Conservation (phyloP, 2,797 vertebrate species). For the Gorsachius magnificus region DNA sequence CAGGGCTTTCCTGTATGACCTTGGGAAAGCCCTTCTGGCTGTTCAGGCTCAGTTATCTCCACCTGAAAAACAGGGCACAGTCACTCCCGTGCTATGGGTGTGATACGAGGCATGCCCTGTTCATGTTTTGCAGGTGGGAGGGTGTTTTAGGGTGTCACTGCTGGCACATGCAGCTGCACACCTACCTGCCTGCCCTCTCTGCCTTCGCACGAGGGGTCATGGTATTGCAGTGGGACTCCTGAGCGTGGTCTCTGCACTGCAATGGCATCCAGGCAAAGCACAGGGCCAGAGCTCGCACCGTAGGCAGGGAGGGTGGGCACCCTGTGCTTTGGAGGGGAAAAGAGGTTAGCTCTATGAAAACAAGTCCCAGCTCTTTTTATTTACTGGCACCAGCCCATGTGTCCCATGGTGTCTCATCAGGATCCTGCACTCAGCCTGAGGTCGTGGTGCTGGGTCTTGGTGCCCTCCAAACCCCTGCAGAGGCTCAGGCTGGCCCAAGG, state of each 20-base stretch:
- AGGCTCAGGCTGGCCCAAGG: neutral
- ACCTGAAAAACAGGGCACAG: neutral
- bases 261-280: neutral
- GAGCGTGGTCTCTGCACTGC: neutral
- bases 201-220: rapidly evolving
- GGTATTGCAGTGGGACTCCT: neutral
- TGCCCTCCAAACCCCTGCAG: neutral
- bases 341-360: neutral
- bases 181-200: neutral
- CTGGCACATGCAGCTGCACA: neutral
- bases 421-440: neutral
- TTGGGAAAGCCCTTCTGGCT: neutral
- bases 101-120: rapidly evolving
- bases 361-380: neutral
- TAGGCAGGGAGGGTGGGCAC: neutral
- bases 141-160: neutral
- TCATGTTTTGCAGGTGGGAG: neutral
- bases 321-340: neutral
- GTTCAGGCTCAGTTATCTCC: neutral
- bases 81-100: rapidly evolving
- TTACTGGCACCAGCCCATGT: neutral
- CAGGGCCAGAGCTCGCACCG: rapidly evolving
- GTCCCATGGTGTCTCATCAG: neutral
- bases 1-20: neutral
- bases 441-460: neutral